Base-by-base conservation (phyloP, 2,888 invertebrate species). In the Leptura quadrifasciata region DNA sequence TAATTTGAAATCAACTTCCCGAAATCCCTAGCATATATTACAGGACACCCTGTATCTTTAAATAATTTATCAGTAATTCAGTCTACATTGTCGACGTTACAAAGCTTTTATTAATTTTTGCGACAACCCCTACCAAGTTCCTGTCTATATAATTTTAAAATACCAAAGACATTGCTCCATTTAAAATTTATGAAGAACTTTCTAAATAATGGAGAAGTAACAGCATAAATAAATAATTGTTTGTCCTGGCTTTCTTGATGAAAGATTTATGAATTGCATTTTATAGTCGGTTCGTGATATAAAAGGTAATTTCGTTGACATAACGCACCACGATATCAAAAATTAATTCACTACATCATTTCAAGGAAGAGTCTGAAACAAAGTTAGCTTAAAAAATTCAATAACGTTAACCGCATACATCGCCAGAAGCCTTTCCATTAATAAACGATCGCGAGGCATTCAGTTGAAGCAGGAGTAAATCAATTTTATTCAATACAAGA, bases 401-500 rank as follows among this genome's bases (percentile, higher is more conserved):
- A 2, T n/a, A 47, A n/a, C n/a, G n/a, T 47, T 47, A n/a, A 47
- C n/a, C n/a, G 6, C 27, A n/a, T n/a, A 47, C 47, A n/a, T 47
- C 6, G n/a, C 47, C 12, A 47, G 47, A n/a, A 15, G 47, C 47
- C 0, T 47, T 5, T n/a, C 47, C n/a, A n/a, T 47, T 47, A 47
- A 47, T n/a, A 47, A n/a, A 47, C 47, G n/a, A 47, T 47, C n/a
- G 47, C n/a, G n/a, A 12, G 17, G n/a, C 47, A 5, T 15, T 47
- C 12, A 18, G 20, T 21, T 60, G 39, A 18, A 63, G 18, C 63
- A 63, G 20, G 39, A 63, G 39, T 21, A 21, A 27, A 63, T 63
- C 63, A 63, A 63, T 63, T 18, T 35, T 21, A 63, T 63, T 63
- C 63, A 63, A 63, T 63, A 63, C 35, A 39, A 15, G 63, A 39